Evolutionary conservation across 2,888 invertebrate species (phyloP).

Genomic region (Punctoribates punctum): DNA sequence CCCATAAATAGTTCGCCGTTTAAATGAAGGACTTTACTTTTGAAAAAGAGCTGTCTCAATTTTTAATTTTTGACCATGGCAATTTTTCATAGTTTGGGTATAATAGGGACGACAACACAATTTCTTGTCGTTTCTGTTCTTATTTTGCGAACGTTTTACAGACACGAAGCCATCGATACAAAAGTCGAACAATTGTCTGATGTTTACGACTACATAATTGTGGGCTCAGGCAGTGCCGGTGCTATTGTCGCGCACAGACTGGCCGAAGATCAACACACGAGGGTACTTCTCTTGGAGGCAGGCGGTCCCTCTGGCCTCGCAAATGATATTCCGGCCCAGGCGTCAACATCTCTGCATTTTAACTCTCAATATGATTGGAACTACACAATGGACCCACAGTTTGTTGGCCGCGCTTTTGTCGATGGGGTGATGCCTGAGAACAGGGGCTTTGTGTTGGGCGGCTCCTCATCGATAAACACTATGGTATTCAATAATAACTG

Average conservation of each 20-base stretch:
- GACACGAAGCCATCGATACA: no score
- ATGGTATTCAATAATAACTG: constrained; percentile 86
- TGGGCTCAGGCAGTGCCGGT: neutral
- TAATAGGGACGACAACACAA: no score
- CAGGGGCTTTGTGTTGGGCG: constrained; percentile 81
- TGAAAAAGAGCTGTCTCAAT: no score
- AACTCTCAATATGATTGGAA: constrained; percentile 66
- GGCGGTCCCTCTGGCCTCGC: constrained; percentile 47
- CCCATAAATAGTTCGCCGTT: no score
- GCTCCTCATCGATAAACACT: constrained; percentile 78
- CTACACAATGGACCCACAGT: constrained; percentile 81
- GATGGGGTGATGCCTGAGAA: constrained; percentile 62
- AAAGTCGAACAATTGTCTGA: no score
- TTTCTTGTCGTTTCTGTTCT: no score
- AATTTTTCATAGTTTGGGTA: no score
- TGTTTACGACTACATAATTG: neutral
- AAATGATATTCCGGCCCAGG: constrained; percentile 48
- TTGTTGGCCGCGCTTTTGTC: constrained; percentile 47
- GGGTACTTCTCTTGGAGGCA: no score
- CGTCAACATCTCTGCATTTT: constrained; percentile 10
- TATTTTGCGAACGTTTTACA: no score
- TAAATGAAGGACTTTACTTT: no score
- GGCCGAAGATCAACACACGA: neutral
- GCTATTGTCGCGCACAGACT: neutral
- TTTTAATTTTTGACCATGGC: no score